These are phyloP conservation scores for Umimayanthus kanabou DNA, from an alignment of 92 coral and sea anemone species.

Conservation along the genomic window DNA sequence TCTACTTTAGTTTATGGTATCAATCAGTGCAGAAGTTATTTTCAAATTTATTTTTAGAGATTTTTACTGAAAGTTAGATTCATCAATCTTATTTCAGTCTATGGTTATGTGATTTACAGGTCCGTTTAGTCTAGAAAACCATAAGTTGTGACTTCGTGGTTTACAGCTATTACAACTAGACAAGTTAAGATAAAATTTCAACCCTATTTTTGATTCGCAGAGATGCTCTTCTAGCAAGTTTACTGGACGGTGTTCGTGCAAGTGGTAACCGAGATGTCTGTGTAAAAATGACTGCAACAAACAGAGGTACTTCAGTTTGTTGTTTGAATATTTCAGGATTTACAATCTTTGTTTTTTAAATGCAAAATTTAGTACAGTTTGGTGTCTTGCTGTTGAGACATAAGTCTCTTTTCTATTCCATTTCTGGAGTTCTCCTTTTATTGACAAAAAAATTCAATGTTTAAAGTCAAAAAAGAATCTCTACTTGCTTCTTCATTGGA, in stretches of 20 bases:
- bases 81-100: too few species aligned
- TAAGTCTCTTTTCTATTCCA: too few species aligned
- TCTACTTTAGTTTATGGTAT: too few species aligned
- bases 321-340: background rate
- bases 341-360: too few species aligned
- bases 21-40: too few species aligned
- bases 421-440: background rate
- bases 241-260: constrained; percentile 96
- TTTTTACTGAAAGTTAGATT: too few species aligned
- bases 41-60: too few species aligned
- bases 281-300: constrained; percentile 91
- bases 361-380: too few species aligned
- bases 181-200: background rate
- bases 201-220: constrained; percentile 56
- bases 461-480: background rate
- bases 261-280: constrained; percentile 99
- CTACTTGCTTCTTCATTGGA: background rate
- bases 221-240: constrained; percentile 90
- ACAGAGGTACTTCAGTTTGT: constrained; percentile 65
- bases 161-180: background rate
- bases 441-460: background rate
- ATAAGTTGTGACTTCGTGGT: background rate
- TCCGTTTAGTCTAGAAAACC: background rate
- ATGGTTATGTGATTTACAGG: too few species aligned
- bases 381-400: too few species aligned